Evolutionary conservation across 2,113 vertebrate species (phyloP).

Genomic region (Colius striatus): DNA sequence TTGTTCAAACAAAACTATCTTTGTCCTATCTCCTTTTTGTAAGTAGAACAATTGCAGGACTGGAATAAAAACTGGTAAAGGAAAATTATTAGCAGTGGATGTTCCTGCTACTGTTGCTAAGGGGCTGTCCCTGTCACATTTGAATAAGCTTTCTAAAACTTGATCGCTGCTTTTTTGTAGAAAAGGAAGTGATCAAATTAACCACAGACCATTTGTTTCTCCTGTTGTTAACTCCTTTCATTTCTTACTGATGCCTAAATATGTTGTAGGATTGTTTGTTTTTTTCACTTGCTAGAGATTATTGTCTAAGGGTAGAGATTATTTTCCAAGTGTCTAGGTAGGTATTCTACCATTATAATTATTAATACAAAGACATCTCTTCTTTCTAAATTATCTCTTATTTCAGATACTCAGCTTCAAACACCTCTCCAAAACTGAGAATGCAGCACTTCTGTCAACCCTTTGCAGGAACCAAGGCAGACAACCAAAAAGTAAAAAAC

Average conservation of each 20-base stretch:
- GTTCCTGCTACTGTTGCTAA: conserved; percentile 30
- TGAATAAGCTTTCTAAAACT: conserved; percentile 33
- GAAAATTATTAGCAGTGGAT: neutral
- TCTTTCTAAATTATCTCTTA: neutral
- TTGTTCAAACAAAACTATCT: neutral
- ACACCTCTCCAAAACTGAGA: neutral
- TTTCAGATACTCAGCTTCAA: neutral
- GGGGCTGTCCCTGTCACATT: conserved; percentile 43
- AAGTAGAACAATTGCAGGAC: neutral
- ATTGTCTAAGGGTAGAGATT: neutral
- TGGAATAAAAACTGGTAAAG: conserved; percentile 19
- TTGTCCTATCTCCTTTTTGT: neutral
- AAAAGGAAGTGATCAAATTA: conserved; percentile 59
- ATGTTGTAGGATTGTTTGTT: neutral
- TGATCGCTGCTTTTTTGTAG: conserved; percentile 26
- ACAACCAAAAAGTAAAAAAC: neutral
- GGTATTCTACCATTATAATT: neutral
- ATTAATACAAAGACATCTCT: neutral
- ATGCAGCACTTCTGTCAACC: neutral
- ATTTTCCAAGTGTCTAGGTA: neutral
- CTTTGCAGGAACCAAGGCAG: neutral
- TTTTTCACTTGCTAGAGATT: neutral
- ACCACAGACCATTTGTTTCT: conserved; percentile 65
- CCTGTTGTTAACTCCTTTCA: conserved; percentile 30
- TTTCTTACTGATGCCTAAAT: conserved; percentile 19